Evolutionary conservation across 2,797 vertebrate genomes (phyloP).

Genomic region (Cacajao melanocephalus): DNA sequence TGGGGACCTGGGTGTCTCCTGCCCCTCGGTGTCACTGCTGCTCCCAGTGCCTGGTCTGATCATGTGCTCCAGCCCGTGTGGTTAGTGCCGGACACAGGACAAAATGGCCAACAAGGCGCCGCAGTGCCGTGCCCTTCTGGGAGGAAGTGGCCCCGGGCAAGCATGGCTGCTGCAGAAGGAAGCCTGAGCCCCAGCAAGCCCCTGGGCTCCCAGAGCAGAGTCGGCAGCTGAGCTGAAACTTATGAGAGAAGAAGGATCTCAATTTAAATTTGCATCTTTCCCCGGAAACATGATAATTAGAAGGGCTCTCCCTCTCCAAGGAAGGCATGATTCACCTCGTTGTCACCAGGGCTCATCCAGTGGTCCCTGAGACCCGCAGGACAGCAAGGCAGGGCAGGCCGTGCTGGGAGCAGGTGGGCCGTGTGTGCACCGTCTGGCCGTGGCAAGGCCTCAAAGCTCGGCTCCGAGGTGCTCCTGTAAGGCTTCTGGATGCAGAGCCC

Average conservation of each 20-base stretch:
- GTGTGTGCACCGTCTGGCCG: accelerated
- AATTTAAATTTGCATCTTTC: not conserved
- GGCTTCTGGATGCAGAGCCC: not conserved
- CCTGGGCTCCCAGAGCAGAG: not conserved
- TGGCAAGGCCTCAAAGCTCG: accelerated
- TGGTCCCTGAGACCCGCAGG: accelerated
- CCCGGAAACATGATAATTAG: not conserved
- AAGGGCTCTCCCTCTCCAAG: accelerated
- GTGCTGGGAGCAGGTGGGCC: accelerated
- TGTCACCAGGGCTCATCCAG: accelerated
- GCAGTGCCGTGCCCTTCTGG: accelerated
- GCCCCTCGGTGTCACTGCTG: not conserved
- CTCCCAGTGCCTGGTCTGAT: not conserved
- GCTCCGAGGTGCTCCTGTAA: not conserved
- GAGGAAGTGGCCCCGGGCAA: not conserved
- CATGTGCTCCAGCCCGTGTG: not conserved
- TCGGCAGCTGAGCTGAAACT: not conserved
- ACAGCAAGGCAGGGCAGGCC: not conserved
- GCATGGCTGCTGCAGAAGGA: too few species aligned
- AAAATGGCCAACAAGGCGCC: too few species aligned
- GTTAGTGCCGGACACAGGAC: not conserved
- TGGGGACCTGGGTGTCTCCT: not conserved
- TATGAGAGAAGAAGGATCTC: not conserved
- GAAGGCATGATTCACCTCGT: accelerated
- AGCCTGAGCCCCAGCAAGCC: accelerated